phyloP scores from a whole-genome alignment of 2,888 invertebrate species.

The Leucania comma region DNA sequence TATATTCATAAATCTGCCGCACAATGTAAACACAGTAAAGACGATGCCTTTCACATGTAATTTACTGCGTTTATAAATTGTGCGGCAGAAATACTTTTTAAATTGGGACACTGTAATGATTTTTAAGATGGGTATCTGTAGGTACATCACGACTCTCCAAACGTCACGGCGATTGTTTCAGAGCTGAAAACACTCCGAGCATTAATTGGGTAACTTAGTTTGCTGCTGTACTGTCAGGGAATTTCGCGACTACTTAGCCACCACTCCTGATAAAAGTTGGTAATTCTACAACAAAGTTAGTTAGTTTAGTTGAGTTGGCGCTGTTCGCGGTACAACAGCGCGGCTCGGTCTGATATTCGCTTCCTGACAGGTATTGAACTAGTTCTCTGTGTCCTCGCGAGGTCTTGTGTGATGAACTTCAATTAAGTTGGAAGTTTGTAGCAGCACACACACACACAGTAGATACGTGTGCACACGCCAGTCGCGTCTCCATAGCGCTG shows the following conservation, averaged over 20 bases:
- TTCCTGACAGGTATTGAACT: constrained; percentile 24
- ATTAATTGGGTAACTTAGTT: not conserved
- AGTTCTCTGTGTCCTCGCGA: constrained; percentile 14
- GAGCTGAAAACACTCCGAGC: not conserved
- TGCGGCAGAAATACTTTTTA: too few relatives aligned
- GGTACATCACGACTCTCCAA: not conserved
- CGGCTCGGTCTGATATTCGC: constrained; percentile 13
- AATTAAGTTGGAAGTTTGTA: constrained; percentile 22
- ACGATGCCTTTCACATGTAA: too few relatives aligned
- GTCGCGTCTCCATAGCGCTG: not conserved
- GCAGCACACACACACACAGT: not conserved
- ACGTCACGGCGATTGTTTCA: not conserved
- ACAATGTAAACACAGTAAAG: too few relatives aligned
- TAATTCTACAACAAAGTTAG: not conserved
- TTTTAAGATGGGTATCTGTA: not conserved
- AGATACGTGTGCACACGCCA: not conserved
- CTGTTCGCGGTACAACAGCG: not conserved
- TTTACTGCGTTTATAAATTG: too few relatives aligned
- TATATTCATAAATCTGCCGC: not conserved
- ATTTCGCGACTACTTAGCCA: not conserved
- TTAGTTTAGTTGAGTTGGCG: not conserved
- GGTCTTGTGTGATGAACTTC: constrained; percentile 18
- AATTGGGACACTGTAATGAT: not conserved
- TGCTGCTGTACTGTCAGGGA: too few relatives aligned
- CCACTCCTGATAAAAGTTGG: constrained; percentile 1